These are phyloP conservation scores for Melanotaenia pygmaea DNA, from an alignment of 2,797 vertebrate genomes.

Conservation along the genomic window DNA sequence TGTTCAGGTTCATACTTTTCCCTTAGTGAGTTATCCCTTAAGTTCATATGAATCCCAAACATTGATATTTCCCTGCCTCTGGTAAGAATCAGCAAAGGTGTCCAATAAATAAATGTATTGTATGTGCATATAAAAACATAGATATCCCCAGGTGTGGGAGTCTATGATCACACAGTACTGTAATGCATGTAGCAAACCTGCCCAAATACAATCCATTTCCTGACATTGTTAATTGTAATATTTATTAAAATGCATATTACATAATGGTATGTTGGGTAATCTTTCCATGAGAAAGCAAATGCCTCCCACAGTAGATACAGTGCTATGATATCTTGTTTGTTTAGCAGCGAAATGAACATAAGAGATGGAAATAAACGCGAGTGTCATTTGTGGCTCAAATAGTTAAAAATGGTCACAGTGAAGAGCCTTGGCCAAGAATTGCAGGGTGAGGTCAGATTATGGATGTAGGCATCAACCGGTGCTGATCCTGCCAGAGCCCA, in stretches of 20 bases:
- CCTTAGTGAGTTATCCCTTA: not conserved
- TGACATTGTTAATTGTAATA: conserved; percentile 2
- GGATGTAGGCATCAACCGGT: conserved; percentile 60
- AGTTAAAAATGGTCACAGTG: conserved; percentile 41
- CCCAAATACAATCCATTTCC: not conserved
- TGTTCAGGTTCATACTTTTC: not conserved
- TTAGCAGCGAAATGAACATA: conserved; percentile 12
- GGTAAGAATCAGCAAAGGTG: not conserved
- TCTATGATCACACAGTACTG: not conserved
- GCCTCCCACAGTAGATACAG: not conserved
- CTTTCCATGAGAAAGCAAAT: conserved; percentile 29
- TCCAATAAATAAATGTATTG: not conserved
- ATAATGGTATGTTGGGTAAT: conserved; percentile 50
- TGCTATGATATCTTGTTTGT: conserved; percentile 5
- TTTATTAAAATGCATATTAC: conserved; percentile 39
- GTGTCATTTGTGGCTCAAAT: conserved; percentile 36
- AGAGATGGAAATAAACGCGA: conserved; percentile 9
- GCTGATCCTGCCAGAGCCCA: conserved; percentile 47
- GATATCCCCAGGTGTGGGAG: not conserved
- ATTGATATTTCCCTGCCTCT: not conserved
- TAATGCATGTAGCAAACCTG: not conserved
- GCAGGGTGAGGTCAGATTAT: conserved; percentile 60
- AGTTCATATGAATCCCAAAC: not conserved
- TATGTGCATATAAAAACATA: not conserved
- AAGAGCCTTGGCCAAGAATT: conserved; percentile 34